phyloP scores from a whole-genome alignment of 1,140 invertebrate species.

The Eupeodes corollae region DNA sequence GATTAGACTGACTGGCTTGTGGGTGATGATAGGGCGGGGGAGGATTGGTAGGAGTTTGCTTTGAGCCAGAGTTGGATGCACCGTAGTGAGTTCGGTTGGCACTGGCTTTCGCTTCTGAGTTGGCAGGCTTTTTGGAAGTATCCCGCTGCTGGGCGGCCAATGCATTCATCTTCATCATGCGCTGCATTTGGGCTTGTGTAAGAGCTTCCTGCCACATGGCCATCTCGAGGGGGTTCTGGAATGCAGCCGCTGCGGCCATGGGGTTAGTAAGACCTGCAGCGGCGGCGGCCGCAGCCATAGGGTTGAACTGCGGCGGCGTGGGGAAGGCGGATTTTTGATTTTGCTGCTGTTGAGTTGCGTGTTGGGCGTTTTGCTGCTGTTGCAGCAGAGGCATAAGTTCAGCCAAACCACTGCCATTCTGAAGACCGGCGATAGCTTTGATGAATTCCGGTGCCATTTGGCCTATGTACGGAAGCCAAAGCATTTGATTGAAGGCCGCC shows the following conservation, averaged over 20 bases:
- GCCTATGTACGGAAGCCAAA: constrained; percentile 56
- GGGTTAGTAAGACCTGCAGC: constrained; percentile 14
- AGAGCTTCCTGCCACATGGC: constrained; percentile 56
- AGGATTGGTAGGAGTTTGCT: constrained; percentile 15
- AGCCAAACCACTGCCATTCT: constrained; percentile 15
- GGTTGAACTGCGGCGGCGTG: constrained; percentile 28
- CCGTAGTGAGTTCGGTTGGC: not conserved
- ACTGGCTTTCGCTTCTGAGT: constrained; percentile 31
- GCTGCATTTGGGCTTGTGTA: constrained; percentile 37
- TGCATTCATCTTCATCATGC: constrained; percentile 22
- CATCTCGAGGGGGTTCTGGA: constrained; percentile 50
- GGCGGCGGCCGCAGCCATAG: constrained; percentile 22
- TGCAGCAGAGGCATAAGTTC: not conserved
- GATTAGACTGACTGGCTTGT: constrained; percentile 10
- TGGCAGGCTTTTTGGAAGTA: constrained; percentile 1
- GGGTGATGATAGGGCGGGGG: constrained; percentile 11
- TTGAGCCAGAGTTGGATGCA: constrained; percentile 9
- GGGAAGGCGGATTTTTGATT: not conserved
- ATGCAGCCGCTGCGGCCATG: constrained; percentile 30
- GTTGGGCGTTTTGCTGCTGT: constrained; percentile 9
- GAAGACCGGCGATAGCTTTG: constrained; percentile 34
- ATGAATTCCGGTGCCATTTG: constrained; percentile 47
- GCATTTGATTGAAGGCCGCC: constrained; percentile 54
- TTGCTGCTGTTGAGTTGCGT: constrained; percentile 1
- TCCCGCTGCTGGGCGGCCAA: constrained; percentile 9